These are phyloP conservation scores for Drosophila rhopaloa DNA, from an alignment of 1,140 invertebrate species.

Conservation along the genomic window DNA sequence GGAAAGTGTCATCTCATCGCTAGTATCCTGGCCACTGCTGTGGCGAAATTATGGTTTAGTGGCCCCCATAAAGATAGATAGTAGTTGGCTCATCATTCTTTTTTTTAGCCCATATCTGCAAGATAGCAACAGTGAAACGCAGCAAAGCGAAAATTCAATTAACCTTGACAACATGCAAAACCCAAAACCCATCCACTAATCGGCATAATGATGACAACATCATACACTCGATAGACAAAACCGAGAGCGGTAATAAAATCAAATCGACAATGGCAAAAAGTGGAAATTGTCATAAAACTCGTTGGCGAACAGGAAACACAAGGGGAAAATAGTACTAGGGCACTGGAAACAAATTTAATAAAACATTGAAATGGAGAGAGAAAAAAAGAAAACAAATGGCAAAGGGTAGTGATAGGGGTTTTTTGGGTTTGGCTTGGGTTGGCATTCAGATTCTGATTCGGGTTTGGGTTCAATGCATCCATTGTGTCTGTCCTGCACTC, in stretches of 20 bases:
- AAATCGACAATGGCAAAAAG: conserved; percentile 67
- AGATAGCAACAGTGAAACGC: conserved; percentile 53
- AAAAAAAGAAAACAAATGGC: conserved; percentile 47
- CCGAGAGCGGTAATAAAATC: conserved; percentile 58
- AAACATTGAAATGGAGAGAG: conserved; percentile 51
- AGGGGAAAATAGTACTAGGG: conserved; percentile 36
- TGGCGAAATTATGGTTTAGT: conserved; percentile 71
- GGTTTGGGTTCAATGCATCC: conserved; percentile 57
- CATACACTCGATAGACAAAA: conserved; percentile 29
- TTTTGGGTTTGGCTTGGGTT: not conserved
- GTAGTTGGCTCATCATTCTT: conserved; percentile 10
- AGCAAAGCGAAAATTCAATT: conserved; percentile 68
- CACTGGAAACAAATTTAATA: conserved; percentile 83
- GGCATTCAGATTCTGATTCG: conserved; percentile 37
- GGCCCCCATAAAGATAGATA: conserved; percentile 62
- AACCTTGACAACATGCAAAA: conserved; percentile 59
- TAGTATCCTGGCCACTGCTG: conserved; percentile 42
- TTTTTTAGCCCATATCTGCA: conserved; percentile 40
- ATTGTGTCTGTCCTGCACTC: conserved; percentile 42
- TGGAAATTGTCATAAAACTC: conserved; percentile 74
- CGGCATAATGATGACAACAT: conserved; percentile 66
- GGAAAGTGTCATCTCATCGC: conserved; percentile 6
- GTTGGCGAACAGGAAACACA: conserved; percentile 28
- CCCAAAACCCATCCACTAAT: conserved; percentile 38
- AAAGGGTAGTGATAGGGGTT: conserved; percentile 52